Evolutionary conservation across 2,888 invertebrate species (phyloP).

Genomic region (Ichneumon xanthorius): DNA sequence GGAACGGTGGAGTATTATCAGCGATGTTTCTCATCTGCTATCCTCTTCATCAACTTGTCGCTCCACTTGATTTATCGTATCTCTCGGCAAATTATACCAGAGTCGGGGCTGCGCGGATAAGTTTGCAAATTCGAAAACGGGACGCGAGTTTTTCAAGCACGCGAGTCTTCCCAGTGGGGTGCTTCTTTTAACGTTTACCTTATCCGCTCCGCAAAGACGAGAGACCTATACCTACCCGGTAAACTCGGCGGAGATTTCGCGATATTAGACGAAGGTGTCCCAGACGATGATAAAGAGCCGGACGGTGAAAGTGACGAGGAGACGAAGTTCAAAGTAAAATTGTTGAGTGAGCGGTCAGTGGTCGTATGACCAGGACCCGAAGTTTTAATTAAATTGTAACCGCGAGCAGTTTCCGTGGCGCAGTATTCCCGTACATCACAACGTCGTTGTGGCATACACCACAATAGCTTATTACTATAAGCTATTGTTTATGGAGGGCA

Average conservation of each 20-base stretch:
- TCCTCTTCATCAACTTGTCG: conserved; percentile 61
- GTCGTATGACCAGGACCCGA: conserved; percentile 16
- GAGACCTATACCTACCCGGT: conserved; percentile 18
- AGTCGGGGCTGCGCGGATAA: conserved; percentile 3
- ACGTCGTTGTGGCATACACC: conserved; percentile 6
- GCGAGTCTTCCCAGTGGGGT: neutral
- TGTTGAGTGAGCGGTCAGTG: neutral
- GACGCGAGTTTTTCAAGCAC: neutral
- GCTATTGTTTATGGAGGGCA: conserved; percentile 9
- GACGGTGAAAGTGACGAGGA: neutral
- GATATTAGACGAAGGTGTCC: neutral
- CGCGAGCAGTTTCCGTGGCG: neutral
- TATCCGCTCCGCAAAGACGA: neutral
- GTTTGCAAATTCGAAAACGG: conserved; percentile 17
- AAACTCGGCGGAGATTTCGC: conserved; percentile 1
- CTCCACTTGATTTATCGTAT: conserved; percentile 62
- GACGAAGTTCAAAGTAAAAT: conserved; percentile 1
- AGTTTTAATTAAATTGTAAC: conserved; percentile 59
- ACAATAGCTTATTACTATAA: conserved; percentile 16
- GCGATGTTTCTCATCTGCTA: conserved; percentile 46
- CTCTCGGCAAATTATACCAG: conserved; percentile 17
- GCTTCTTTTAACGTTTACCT: conserved; percentile 10
- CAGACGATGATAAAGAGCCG: neutral
- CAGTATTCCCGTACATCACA: conserved; percentile 27
- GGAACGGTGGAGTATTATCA: conserved; percentile 15